Percentiles rank a stretch among this genome's conserved stretches.
Conservation (phyloP, 2,888 invertebrate species). For the Dasysyrphus tricinctus region DNA sequence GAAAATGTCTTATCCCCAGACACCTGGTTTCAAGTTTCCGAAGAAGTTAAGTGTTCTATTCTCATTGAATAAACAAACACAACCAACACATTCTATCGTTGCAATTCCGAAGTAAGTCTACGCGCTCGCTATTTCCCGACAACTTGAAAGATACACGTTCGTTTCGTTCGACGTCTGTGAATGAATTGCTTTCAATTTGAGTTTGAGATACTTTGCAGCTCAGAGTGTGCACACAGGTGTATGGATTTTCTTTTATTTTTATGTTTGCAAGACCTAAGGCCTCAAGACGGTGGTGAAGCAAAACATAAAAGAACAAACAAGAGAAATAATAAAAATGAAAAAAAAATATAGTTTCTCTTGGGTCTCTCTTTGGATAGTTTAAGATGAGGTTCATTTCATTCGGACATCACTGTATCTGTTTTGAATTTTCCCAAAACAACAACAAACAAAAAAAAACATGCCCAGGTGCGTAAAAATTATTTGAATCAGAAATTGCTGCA, state of each 20-base stretch:
- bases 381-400: conserved; percentile 14
- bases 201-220: conserved; percentile 34
- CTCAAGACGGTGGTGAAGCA: conserved; percentile 4
- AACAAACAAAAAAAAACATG: neutral
- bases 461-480: conserved; percentile 52
- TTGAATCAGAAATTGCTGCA: conserved; percentile 20
- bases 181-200: conserved; percentile 62
- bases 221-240: conserved; percentile 60
- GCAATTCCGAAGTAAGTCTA: conserved; percentile 14
- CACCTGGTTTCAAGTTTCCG: neutral
- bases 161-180: conserved; percentile 64
- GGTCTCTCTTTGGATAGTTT: conserved; percentile 43
- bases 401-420: conserved; percentile 45
- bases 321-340: neutral
- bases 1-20: neutral
- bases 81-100: conserved; percentile 1
- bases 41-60: conserved; percentile 23
- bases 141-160: conserved; percentile 54
- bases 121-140: conserved; percentile 20
- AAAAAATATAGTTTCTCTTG: conserved; percentile 43
- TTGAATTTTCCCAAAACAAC: conserved; percentile 10
- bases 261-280: conserved; percentile 8
- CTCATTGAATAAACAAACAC: neutral
- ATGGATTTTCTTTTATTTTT: conserved; percentile 35
- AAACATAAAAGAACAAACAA: conserved; percentile 24